These are phyloP conservation scores for Cyclophora albipunctata DNA, from an alignment of 2,888 invertebrate genomes.

Conservation along the genomic window DNA sequence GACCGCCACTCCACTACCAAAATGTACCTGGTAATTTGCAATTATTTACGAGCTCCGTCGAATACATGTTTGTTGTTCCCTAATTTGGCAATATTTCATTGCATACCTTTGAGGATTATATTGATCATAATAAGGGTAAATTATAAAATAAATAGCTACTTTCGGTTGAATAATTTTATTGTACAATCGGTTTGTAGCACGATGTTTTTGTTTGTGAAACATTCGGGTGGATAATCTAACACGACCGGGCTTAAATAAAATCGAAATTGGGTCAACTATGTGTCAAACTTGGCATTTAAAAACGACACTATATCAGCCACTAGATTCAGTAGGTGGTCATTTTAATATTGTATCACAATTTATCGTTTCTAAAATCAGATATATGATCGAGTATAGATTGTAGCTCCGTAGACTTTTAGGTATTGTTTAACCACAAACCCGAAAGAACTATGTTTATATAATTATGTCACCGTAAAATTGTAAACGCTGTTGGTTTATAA, in stretches of 20 bases:
- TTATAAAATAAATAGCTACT: conserved; percentile 9
- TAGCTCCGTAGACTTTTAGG: no score
- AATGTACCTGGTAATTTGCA: conserved; percentile 19
- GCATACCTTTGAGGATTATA: conserved; percentile 14
- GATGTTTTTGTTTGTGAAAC: no score
- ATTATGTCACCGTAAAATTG: no score
- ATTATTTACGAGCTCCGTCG: conserved; percentile 16
- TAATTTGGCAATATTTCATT: conserved; percentile 19
- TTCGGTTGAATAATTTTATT: conserved; percentile 3
- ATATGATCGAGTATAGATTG: background rate
- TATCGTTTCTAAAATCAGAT: background rate
- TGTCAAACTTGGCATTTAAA: no score
- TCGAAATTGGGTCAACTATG: no score
- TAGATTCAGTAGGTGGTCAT: background rate
- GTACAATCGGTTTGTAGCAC: background rate
- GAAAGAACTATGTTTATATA: no score
- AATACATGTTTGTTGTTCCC: conserved; percentile 17
- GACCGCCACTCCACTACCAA: conserved; percentile 16
- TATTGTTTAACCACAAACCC: no score
- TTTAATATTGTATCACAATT: background rate
- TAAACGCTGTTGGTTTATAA: no score
- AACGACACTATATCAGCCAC: background rate
- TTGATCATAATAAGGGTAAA: conserved; percentile 9
- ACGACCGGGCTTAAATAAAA: no score
- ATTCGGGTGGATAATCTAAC: no score